A percentile compares a stretch with the other conserved stretches of the same genome.
phyloP scores from a whole-genome alignment of 2,888 invertebrate species.

The Brenthis hecate region DNA sequence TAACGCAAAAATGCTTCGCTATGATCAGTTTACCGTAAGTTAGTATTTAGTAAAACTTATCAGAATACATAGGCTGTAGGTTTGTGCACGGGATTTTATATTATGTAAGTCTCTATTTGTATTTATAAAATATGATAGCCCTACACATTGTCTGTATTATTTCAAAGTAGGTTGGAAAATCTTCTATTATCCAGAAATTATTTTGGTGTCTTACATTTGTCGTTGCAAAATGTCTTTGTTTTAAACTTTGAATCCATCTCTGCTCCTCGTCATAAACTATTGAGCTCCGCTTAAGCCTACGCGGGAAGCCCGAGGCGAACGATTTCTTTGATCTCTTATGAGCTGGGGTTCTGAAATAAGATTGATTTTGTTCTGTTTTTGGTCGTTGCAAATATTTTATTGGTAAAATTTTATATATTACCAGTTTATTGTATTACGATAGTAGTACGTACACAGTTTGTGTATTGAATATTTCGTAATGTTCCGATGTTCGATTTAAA shows the following conservation, averaged over 20 bases:
- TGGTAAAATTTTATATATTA: not conserved
- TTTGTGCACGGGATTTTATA: too few species aligned
- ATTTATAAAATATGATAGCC: too few species aligned
- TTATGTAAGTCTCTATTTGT: too few species aligned
- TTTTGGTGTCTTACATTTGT: not conserved
- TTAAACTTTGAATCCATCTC: constrained; percentile 18
- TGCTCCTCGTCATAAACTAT: constrained; percentile 20
- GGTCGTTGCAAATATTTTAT: constrained; percentile 11
- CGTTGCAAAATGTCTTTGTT: constrained; percentile 1
- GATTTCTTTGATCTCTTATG: constrained; percentile 32
- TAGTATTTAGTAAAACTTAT: constrained; percentile 1
- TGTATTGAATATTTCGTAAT: constrained; percentile 10
- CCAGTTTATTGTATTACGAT: too few species aligned
- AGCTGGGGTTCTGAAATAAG: constrained; percentile 22
- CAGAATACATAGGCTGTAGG: too few species aligned
- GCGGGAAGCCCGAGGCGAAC: constrained; percentile 18
- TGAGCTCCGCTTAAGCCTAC: constrained; percentile 22
- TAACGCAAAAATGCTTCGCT: constrained; percentile 28
- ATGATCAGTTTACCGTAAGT: constrained; percentile 18
- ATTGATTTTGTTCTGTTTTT: constrained; percentile 24
- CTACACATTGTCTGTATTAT: too few species aligned
- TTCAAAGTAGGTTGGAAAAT: too few species aligned
- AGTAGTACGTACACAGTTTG: not conserved
- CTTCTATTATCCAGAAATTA: too few species aligned
- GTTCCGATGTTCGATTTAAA: constrained; percentile 18